A percentile compares a stretch with the other conserved stretches of the same genome.
phyloP scores from a whole-genome alignment of 2,888 invertebrate genomes.

The Periphyllus acericola region DNA sequence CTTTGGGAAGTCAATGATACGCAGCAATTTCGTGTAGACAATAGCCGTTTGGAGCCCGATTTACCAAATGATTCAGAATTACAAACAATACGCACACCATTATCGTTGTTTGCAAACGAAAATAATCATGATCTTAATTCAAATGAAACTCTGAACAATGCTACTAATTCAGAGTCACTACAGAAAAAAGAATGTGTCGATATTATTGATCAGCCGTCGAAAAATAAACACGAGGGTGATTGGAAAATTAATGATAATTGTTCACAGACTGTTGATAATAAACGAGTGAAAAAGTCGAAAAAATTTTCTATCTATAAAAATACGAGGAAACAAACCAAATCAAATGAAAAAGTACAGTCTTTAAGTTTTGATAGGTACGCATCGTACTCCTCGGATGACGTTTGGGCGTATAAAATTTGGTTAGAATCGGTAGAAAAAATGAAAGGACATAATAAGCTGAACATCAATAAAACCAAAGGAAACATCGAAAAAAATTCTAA shows the following conservation, averaged over 20 bases:
- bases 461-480: not conserved
- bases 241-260: not conserved
- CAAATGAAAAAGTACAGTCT: not conserved
- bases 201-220: not conserved
- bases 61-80: not conserved
- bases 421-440: constrained; percentile 36
- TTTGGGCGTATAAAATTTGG: constrained; percentile 30
- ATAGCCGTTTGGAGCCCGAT: not conserved
- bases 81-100: not conserved
- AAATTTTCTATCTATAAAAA: constrained; percentile 45
- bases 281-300: constrained; percentile 23
- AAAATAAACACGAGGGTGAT: not conserved
- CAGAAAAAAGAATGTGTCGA: not conserved
- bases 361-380: not conserved
- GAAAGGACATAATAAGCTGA: not conserved
- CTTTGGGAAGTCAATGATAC: constrained; percentile 53
- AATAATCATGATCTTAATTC: not conserved
- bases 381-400: not conserved
- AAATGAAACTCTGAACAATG: not conserved
- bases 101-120: not conserved
- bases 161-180: not conserved
- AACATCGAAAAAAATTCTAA: not conserved
- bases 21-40: constrained; percentile 7
- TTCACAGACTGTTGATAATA: not conserved
- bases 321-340: not conserved